phyloP scores from a whole-genome alignment of 2,113 vertebrate genomes.

The Mellivora capensis region DNA sequence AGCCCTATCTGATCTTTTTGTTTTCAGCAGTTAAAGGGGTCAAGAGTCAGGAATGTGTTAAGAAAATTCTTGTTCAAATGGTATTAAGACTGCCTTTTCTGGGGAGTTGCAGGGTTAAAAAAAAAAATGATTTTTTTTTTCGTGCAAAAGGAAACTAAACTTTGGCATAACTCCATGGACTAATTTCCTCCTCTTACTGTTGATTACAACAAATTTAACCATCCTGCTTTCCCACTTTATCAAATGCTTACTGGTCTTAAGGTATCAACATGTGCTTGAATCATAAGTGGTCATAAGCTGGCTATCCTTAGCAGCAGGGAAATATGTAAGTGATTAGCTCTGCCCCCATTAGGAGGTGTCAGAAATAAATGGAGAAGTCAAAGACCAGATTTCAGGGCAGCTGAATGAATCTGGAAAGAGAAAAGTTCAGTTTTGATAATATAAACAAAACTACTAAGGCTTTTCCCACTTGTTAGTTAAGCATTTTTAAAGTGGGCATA shows the following conservation, averaged over 20 bases:
- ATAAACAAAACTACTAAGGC: constrained; percentile 23
- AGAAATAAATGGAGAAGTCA: constrained; percentile 51
- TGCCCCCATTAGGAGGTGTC: constrained; percentile 62
- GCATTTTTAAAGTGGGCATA: neutral
- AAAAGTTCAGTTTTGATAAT: constrained; percentile 50
- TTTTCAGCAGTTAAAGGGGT: constrained; percentile 33
- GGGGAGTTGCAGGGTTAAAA: neutral
- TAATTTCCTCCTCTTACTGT: constrained; percentile 53
- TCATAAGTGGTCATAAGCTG: constrained; percentile 66
- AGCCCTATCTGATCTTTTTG: neutral
- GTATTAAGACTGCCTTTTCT: constrained; percentile 10
- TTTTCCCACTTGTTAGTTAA: neutral
- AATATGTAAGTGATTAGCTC: constrained; percentile 58
- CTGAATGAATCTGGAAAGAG: constrained; percentile 45
- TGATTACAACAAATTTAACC: constrained; percentile 37
- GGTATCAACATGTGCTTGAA: constrained; percentile 67
- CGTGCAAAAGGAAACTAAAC: constrained; percentile 6
- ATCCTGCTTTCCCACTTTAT: constrained; percentile 47
- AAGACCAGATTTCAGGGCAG: neutral
- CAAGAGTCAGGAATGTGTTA: constrained; percentile 25
- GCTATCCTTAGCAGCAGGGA: constrained; percentile 54
- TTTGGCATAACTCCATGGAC: neutral
- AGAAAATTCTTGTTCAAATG: constrained; percentile 20
- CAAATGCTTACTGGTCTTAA: constrained; percentile 67
- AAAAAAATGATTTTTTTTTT: neutral